phyloP scores from a whole-genome alignment of 2,113 vertebrate species.

The Gambusia holbrooki region DNA sequence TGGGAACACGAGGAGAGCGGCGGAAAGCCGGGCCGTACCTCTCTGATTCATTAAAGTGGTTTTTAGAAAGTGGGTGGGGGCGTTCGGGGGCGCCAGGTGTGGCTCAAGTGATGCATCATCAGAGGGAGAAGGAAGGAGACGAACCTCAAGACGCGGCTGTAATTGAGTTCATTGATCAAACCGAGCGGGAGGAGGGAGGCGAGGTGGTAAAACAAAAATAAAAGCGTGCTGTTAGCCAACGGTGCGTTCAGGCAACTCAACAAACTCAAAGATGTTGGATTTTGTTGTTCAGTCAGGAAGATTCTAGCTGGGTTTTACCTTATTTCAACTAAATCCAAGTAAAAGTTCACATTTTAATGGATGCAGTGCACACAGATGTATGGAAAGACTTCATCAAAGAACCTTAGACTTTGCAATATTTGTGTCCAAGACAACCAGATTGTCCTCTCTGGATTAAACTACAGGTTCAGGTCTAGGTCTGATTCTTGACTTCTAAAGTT shows the following conservation, averaged over 20 bases:
- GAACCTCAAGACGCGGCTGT: conserved; percentile 79
- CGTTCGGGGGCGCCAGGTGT: conserved; percentile 72
- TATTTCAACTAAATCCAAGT: not conserved
- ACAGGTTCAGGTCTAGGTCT: no score
- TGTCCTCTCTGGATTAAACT: no score
- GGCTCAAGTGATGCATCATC: conserved; percentile 80
- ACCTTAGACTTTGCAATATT: no score
- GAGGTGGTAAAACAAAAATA: not conserved
- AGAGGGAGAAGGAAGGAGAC: conserved; percentile 60
- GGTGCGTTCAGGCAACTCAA: conserved; percentile 51
- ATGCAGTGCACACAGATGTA: no score
- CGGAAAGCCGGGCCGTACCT: conserved; percentile 38
- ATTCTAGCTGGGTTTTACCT: conserved; percentile 1
- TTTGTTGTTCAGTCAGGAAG: conserved; percentile 10
- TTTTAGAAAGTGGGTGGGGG: conserved; percentile 68
- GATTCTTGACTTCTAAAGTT: no score
- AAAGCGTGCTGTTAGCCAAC: conserved; percentile 47
- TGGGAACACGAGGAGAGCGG: conserved; percentile 18
- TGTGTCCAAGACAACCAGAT: no score
- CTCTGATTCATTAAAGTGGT: conserved; percentile 85
- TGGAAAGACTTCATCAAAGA: no score
- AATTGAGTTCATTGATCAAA: conserved; percentile 95
- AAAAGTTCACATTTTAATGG: not conserved
- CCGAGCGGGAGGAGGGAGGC: conserved; percentile 23
- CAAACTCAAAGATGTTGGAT: conserved; percentile 28